Evolutionary conservation across 2,797 vertebrate species (phyloP), one percentile per base, ranked within the genome.

Genomic region (Sebastes umbrosus): DNA sequence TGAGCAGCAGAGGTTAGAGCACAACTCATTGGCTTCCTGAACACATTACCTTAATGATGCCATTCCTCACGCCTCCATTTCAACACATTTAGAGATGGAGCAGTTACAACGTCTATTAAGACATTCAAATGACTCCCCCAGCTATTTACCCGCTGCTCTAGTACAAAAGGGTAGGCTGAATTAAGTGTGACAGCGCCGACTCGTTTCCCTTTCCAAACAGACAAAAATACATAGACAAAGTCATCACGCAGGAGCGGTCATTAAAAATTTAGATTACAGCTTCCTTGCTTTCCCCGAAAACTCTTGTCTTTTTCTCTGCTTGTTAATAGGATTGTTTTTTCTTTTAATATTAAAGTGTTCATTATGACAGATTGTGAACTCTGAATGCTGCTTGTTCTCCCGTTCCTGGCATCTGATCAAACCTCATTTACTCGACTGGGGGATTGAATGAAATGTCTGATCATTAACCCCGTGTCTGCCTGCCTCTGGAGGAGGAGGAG

Each of bases 221-320:
- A 90, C 87, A 91, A 87, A 46, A 90, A 93, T 84, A 93, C 88
- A 88, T 72, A 81, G 76, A 91, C 77, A 81, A 85, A 84, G 72
- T 83, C 72, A 88, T 90, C 91, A 88, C 63, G 77, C 77, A 83
- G 86, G 83, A 93, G 84, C 16, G 25, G 79, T 50, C 88, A 95
- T 96, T 93, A 94, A 94, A 93, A 91, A 93, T 95, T 94, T 90
- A 94, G 84, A 93, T 87, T 87, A 82, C 86, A 84, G 90, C 91
- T 92, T 91, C 81, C 82, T 65, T 75, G 73, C 87, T 86, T 52
- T 86, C 85, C 52, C 69, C 4, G 22, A 87, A 90, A 94, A 86
- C 69, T 76, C 79, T 75, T 60, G 79, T 92, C 80, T 92, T 86
- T 58, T 43, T 83, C 87, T 88, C 80, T 83, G 83, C 86, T 89